Evolutionary conservation across 2,797 vertebrate species (phyloP), one percentile per base, ranked within the genome.

Genomic region (Sciurus carolinensis): DNA sequence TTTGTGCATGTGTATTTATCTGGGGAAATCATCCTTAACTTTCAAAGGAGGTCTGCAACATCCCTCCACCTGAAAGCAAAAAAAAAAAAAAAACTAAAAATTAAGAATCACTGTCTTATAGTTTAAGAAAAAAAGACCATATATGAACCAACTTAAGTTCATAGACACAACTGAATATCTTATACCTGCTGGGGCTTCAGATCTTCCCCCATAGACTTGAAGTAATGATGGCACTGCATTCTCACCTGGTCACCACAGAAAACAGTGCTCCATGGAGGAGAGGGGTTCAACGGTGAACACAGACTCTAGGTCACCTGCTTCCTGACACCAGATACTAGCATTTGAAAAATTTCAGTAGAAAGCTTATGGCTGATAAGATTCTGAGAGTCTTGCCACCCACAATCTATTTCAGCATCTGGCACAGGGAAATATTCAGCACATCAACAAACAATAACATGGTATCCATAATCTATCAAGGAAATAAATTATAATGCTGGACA

Each of bases 171-270:
- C 67, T 85, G 11, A 42, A 44, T 15, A 28, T 1, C 1, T 80
- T 26, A 20, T 9, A 75, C 67, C 15, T 77, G 30, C 39, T n/a
- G 17, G 33, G 18, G 10, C 14, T 71, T 93, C 20, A 86, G 87
- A 81, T 84, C 91, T 97, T 87, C 75, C 87, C 96, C 87, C 91
- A 96, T 92, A 97, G 87, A 75, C 87, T 54, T 44, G 75, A 72
- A 96, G 92, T 90, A 96, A 97, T 95, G 97, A 97, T 93, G 89
- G 95, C 90, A 91, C 66, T 87, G 57, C 80, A 82, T 82, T 95
- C 95, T 97, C 96, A 96, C 52, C 52, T 93, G 87, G 95, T 75
- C 97, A 96, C 57, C 71, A 59, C 66, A 28, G 44, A 30, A 91
- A 39, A 91, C 22, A 8, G 71, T 79, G 91, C 47, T 0, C 0